These are phyloP conservation scores for Holothuria scabra DNA, from an alignment of 53 echinoderm and acorn worm species.

Conservation along the genomic window DNA sequence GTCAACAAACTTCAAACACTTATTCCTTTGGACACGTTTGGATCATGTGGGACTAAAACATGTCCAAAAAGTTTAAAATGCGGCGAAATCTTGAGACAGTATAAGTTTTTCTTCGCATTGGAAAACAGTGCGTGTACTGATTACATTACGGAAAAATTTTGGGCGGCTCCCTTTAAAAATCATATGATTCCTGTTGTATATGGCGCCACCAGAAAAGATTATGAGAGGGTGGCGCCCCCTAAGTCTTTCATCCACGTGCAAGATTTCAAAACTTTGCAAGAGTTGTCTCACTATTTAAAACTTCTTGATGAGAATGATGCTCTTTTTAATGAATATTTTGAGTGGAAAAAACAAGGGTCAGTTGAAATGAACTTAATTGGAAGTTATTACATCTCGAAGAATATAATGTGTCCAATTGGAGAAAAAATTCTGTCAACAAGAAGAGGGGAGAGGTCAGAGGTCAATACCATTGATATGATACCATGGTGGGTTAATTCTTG, in stretches of 20 bases:
- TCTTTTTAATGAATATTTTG: conserved; percentile 25
- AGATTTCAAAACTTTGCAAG: conserved; percentile 57
- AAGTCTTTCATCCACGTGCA: conserved; percentile 80
- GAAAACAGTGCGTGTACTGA: conserved; percentile 87
- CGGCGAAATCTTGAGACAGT: conserved; percentile 52
- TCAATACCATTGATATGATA: neutral
- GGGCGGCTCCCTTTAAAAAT: conserved; percentile 61
- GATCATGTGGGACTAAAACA: conserved; percentile 62
- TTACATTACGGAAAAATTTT: conserved; percentile 89
- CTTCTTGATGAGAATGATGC: conserved; percentile 31
- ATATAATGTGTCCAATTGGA: conserved; percentile 16
- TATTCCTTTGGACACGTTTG: conserved; percentile 66
- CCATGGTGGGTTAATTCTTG: conserved; percentile 18
- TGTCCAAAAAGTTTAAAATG: conserved; percentile 56
- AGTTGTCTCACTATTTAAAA: conserved; percentile 30
- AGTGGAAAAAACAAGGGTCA: conserved; percentile 1
- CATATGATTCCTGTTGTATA: conserved; percentile 78
- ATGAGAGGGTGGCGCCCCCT: conserved; percentile 77
- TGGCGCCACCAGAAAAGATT: conserved; percentile 65
- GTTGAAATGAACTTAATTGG: conserved; percentile 18
- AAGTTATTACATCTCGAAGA: conserved; percentile 1
- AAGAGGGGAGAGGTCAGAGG: neutral
- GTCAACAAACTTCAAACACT: conserved; percentile 20
- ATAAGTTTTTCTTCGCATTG: conserved; percentile 76
- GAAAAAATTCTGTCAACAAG: neutral